A percentile compares a stretch with the other conserved stretches of the same genome.
These are phyloP conservation scores for Gastrophryne carolinensis DNA, from an alignment of 2,797 vertebrate genomes.

Conservation along the genomic window DNA sequence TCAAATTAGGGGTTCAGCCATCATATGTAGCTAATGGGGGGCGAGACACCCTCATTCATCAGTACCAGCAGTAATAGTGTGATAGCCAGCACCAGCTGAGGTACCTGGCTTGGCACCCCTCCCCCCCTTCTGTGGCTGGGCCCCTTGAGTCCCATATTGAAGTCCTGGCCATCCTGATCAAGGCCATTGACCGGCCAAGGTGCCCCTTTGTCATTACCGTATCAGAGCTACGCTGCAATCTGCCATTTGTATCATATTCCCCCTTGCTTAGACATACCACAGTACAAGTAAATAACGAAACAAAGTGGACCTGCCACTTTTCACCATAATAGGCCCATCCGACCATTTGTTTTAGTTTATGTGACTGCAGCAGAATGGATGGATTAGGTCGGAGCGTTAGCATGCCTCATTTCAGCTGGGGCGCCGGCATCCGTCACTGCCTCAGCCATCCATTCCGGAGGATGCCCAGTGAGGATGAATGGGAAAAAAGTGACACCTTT, in stretches of 20 bases:
- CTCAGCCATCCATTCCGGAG: conserved; percentile 69
- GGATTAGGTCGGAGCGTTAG: conserved; percentile 77
- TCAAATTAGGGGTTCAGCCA: too few species aligned
- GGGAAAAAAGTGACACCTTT: conserved; percentile 72
- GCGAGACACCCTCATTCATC: too few species aligned
- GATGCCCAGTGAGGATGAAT: conserved; percentile 66
- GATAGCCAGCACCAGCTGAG: too few species aligned
- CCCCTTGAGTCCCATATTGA: too few species aligned
- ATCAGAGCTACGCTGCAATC: neutral
- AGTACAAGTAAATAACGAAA: conserved; percentile 58
- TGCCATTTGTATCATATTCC: neutral
- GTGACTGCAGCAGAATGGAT: conserved; percentile 72
- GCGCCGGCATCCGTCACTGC: conserved; percentile 77
- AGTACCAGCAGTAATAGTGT: too few species aligned
- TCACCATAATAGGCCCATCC: conserved; percentile 64
- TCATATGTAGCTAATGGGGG: too few species aligned
- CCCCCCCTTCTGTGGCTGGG: too few species aligned
- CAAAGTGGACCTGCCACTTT: conserved; percentile 65
- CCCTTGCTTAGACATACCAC: neutral
- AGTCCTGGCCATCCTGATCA: too few species aligned
- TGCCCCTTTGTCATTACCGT: too few species aligned
- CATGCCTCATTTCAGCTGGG: conserved; percentile 76
- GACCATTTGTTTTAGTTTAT: conserved; percentile 77
- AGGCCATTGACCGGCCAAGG: too few species aligned
- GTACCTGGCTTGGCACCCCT: too few species aligned